Evolutionary conservation across 2,888 invertebrate species (phyloP).

Genomic region (Sericinus montela): DNA sequence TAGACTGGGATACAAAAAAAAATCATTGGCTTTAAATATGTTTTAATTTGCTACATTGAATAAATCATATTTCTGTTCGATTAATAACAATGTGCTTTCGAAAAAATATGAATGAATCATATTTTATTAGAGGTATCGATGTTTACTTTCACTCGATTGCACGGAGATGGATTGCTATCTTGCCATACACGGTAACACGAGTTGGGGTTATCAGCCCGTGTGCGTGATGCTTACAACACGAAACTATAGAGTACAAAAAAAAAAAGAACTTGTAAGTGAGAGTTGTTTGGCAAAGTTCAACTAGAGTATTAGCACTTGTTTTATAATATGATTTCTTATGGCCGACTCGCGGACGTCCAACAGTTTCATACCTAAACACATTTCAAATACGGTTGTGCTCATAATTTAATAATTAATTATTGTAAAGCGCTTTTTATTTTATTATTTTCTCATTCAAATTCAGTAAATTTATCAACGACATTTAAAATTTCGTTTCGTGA

Average conservation of each 20-base stretch:
- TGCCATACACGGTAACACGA: slow-evolving; percentile 15
- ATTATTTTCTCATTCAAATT: no score
- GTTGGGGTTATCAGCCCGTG: slow-evolving; percentile 8
- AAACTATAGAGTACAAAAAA: slow-evolving; percentile 2
- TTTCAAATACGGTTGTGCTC: no score
- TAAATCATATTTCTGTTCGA: no score
- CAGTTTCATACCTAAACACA: no score
- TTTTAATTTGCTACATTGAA: no score
- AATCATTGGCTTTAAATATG: no score
- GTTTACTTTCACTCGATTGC: slow-evolving; percentile 21
- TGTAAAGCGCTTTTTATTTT: no score
- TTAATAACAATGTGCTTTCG: not conserved
- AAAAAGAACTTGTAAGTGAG: slow-evolving; percentile 12
- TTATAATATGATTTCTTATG: not conserved
- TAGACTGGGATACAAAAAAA: no score
- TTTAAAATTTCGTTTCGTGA: no score
- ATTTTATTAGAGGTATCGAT: slow-evolving; percentile 19
- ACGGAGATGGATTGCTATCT: slow-evolving; percentile 17
- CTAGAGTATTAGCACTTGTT: not conserved
- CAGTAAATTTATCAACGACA: no score
- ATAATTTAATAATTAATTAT: no score
- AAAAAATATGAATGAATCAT: slow-evolving; percentile 8
- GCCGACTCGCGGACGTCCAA: no score
- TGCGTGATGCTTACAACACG: slow-evolving; percentile 7
- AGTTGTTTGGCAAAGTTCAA: slow-evolving; percentile 17